Evolutionary conservation across 2,888 invertebrate species (phyloP), one percentile per base, ranked within the genome.

Genomic region (Pinctada fucata): DNA sequence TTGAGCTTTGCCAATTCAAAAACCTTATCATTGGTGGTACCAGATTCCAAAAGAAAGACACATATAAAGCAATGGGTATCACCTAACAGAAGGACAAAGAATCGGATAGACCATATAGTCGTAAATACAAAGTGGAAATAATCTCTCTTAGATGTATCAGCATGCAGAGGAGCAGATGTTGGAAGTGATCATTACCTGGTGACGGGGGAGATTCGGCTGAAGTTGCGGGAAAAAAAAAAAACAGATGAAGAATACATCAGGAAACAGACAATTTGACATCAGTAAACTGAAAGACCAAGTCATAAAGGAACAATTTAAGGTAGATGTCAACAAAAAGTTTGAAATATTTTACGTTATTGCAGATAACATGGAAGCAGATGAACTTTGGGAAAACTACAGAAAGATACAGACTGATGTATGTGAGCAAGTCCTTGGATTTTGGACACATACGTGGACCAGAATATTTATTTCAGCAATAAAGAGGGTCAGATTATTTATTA

Each of bases 351-450:
- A 52, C 58, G 58, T 52, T 10, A 52, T 52, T 8, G 5, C 58
- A 52, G 58, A 52, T 8, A 52, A 52, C 58, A 52, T 52, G 58
- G 58, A 52, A 52, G 58, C 58, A 52, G 58, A 52, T 52, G 58
- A 52, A 52, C 5, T 52, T 10, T 52, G 58, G 58, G 58, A 52
- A 52, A 10, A 10, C 10, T 52, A 10, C 10, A 52, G 58, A 10
- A 52, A 52, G 58, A 52, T 52, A 5, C 58, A 52, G 58, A 52
- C 58, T 52, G 58, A 52, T 52, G 58, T 5, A 52, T 5, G 58
- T 52, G 58, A 52, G 10, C 58, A 10, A 52, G 58, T 52, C 58
- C 58, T 52, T 52, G 58, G 58, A n/a, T n/a, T n/a, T n/a, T n/a
- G n/a, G n/a, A n/a, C n/a, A n/a, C n/a, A n/a, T n/a, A n/a, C n/a